Conservation (phyloP, 64 coral and sea anemone genomes). For the Dendronephthya gigantea region DNA sequence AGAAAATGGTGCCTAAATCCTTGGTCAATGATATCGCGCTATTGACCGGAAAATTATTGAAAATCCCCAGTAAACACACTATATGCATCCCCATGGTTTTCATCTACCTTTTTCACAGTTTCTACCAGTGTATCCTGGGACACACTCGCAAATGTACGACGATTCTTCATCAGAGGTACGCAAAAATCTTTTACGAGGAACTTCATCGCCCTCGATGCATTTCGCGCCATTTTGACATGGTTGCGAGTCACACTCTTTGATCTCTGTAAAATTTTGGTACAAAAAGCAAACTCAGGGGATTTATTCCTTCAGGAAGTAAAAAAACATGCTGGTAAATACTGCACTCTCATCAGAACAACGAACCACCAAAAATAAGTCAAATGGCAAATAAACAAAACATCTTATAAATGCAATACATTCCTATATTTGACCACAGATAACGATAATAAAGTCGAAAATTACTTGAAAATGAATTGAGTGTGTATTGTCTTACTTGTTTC, state of each 20-base stretch:
- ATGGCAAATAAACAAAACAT: too few relatives aligned
- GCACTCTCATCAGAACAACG: neutral
- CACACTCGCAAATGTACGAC: constrained; percentile 37
- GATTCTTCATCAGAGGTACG: neutral
- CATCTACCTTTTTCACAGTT: constrained; percentile 55
- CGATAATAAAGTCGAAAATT: too few relatives aligned
- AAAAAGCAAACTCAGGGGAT: neutral
- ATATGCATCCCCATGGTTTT: too few relatives aligned
- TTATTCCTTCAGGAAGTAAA: neutral
- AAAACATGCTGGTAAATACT: neutral
- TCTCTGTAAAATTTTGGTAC: constrained; percentile 26
- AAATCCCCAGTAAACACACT: too few relatives aligned
- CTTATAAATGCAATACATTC: too few relatives aligned
- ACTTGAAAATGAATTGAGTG: neutral
- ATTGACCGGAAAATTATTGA: too few relatives aligned
- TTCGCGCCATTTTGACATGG: constrained; percentile 38
- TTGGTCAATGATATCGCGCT: too few relatives aligned
- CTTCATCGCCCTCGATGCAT: neutral
- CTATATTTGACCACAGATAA: too few relatives aligned
- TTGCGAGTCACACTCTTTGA: neutral
- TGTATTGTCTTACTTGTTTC: neutral
- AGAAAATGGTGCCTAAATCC: too few relatives aligned
- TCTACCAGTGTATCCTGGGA: constrained; percentile 58
- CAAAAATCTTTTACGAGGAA: constrained; percentile 5
- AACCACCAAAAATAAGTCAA: too few relatives aligned